These are phyloP conservation scores for Phalacrocorax pelagicus DNA, from an alignment of 2,113 vertebrate genomes.

Conservation along the genomic window DNA sequence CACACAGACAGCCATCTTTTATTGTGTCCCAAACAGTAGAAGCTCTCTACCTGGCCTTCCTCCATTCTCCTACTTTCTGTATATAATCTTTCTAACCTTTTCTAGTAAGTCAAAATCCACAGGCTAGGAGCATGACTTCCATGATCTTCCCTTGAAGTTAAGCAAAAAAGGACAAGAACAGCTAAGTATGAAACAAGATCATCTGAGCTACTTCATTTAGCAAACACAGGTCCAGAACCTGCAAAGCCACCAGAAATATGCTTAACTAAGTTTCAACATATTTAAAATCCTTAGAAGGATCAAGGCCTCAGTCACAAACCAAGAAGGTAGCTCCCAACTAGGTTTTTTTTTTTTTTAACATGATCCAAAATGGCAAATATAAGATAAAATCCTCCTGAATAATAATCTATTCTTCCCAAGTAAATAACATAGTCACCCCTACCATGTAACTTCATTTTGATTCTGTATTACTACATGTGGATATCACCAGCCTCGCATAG, in stretches of 20 bases:
- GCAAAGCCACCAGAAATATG: neutral
- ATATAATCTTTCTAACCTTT: neutral
- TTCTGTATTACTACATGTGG: constrained; percentile 19
- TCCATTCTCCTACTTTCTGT: neutral
- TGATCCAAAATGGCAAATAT: neutral
- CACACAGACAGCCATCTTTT: neutral
- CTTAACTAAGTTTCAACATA: neutral
- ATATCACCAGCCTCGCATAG: neutral
- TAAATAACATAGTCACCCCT: constrained; percentile 26
- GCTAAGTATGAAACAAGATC: neutral
- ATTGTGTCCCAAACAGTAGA: neutral
- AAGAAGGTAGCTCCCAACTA: neutral
- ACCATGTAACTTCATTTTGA: constrained; percentile 40
- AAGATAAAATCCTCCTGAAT: constrained; percentile 44
- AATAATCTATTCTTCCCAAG: constrained; percentile 37
- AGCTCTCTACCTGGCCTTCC: neutral
- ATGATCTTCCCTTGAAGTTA: neutral
- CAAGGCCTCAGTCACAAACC: neutral
- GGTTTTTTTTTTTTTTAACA: neutral
- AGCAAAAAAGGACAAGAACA: neutral
- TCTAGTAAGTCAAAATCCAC: neutral
- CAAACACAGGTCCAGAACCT: neutral
- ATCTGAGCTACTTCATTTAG: neutral
- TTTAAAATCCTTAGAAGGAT: neutral
- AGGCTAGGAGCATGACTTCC: neutral